Conservation (phyloP, 2,888 invertebrate species). For the Torymus texanus region DNA sequence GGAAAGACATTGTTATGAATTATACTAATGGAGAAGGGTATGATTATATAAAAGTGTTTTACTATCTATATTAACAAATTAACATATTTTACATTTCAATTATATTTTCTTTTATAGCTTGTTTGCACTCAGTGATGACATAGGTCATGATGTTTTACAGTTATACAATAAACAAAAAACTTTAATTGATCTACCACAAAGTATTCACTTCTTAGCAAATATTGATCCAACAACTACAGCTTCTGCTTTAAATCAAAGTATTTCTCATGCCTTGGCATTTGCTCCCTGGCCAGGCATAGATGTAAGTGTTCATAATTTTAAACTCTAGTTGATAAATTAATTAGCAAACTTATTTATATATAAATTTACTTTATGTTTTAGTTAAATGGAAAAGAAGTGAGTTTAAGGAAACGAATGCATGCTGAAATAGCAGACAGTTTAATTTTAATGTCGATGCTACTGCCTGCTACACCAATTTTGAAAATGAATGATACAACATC, state of each 20-base stretch:
- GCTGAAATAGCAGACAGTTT: constrained; percentile 77
- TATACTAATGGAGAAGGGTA: constrained; percentile 76
- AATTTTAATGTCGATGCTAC: constrained; percentile 82
- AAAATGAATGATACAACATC: constrained; percentile 71
- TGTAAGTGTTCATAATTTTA: constrained; percentile 68
- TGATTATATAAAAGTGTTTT: not conserved
- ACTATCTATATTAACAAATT: not conserved
- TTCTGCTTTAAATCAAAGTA: constrained; percentile 59
- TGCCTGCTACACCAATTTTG: constrained; percentile 87
- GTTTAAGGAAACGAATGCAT: constrained; percentile 67
- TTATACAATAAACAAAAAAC: constrained; percentile 64
- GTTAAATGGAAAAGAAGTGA: constrained; percentile 64
- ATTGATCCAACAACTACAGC: constrained; percentile 63
- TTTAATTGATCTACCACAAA: constrained; percentile 69
- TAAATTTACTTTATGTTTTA: constrained; percentile 55
- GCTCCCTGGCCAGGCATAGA: constrained; percentile 77
- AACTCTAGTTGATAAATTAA: constrained; percentile 6
- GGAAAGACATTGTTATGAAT: constrained; percentile 80
- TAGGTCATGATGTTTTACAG: constrained; percentile 64
- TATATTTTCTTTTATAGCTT: constrained; percentile 60
- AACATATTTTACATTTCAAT: constrained; percentile 14
- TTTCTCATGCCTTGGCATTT: constrained; percentile 60
- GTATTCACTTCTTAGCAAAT: constrained; percentile 64
- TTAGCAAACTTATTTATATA: constrained; percentile 12
- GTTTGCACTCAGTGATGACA: constrained; percentile 68